A percentile compares a stretch with the other conserved stretches of the same genome.
These are phyloP conservation scores for Melitaea cinxia DNA, from an alignment of 1,140 invertebrate genomes.

Conservation along the genomic window DNA sequence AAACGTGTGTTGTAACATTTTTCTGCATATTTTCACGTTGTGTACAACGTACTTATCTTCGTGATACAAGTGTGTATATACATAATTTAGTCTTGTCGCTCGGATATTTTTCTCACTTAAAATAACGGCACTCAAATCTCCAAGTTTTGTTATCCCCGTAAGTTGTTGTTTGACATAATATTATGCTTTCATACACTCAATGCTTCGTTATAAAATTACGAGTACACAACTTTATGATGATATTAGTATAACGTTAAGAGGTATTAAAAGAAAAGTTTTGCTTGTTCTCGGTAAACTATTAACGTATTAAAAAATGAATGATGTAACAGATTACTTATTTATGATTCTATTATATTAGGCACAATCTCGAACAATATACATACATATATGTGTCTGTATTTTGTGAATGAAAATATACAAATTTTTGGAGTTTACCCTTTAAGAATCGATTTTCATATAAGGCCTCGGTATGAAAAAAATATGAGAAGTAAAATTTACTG, in stretches of 20 bases:
- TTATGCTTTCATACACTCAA: background rate
- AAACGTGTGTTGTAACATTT: background rate
- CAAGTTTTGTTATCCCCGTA: background rate
- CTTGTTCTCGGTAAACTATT: too few species aligned
- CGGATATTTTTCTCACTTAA: background rate
- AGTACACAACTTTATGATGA: background rate
- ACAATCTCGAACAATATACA: too few species aligned
- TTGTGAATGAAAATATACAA: too few species aligned
- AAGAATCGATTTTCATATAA: too few species aligned
- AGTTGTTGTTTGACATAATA: conserved; percentile 1
- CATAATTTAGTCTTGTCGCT: background rate
- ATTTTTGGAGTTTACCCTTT: too few species aligned
- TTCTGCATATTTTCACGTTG: background rate
- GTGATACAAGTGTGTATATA: background rate
- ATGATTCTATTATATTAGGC: too few species aligned
- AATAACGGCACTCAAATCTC: background rate
- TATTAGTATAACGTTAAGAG: background rate
- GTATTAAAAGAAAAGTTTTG: background rate
- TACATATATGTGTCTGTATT: too few species aligned
- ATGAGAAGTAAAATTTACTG: too few species aligned
- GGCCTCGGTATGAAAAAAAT: too few species aligned
- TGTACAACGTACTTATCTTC: background rate
- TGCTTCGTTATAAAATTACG: background rate
- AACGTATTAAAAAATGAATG: too few species aligned
- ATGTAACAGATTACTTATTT: too few species aligned